Evolutionary conservation across 2,113 vertebrate genomes (phyloP), one percentile per base, ranked within the genome.

Genomic region (Alethe diademata): DNA sequence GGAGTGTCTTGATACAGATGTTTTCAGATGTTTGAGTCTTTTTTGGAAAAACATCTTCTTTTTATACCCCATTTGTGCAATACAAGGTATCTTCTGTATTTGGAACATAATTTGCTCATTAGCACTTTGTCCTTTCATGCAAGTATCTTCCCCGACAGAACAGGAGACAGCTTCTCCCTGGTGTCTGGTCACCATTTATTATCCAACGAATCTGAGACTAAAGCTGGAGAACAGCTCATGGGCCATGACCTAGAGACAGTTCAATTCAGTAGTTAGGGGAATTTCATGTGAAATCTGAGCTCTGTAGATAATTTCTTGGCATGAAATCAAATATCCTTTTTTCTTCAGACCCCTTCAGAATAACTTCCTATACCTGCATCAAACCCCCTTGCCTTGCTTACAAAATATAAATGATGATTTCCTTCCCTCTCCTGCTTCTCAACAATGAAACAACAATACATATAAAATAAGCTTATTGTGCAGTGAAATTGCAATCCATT

Each of bases 221-320:
- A 98, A 97, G 95, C 51, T 97, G 96, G 96, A 98, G 97, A 98
- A 98, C 92, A 98, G 97, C 82, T 98, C 97, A 81, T 98, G 98
- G 75, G 97, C 97, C 98, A 98, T 98, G 96, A 98, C 98, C 98
- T 98, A 96, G 94, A 96, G 97, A 98, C 96, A 98, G 98, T 96
- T 97, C 88, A 98, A 98, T 92, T 92, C 93, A 97, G 97, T 45
- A 79, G 76, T 98, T 98, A 98, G 98, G 97, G 94, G 94, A 70
- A 92, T 91, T 92, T 93, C 58, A 91, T 2, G 24, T 85, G 74
- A 90, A 93, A 92, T 62, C 50, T 31, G 71, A 74, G 76, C 82
- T 93, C 74, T 88, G 80, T 50, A 95, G 87, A 86, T 75, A 81
- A 75, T 76, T 82, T 87, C 65, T 92, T 93, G 84, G 42, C 74